Conservation (phyloP, 2,888 invertebrate species). For the Lithophane leautieri region DNA sequence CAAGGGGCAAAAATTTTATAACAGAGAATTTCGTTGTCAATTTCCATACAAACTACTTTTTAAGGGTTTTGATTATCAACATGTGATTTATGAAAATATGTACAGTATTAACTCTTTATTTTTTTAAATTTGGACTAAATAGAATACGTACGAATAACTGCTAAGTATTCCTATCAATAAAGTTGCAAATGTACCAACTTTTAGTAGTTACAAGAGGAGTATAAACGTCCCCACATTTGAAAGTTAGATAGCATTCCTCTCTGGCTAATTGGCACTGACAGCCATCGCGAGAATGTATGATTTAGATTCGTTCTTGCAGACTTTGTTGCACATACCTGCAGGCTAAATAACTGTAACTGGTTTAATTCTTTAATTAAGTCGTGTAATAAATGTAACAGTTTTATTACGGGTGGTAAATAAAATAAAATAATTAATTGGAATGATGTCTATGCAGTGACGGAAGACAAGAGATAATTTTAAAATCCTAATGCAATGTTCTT, state of each 20-base stretch:
- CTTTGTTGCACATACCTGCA: conserved; percentile 50
- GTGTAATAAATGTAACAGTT: conserved; percentile 38
- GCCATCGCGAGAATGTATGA: conserved; percentile 60
- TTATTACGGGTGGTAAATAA: conserved; percentile 21
- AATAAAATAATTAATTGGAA: conserved; percentile 31
- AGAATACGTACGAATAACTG: background rate
- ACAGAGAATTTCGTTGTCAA: background rate
- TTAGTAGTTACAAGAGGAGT: background rate
- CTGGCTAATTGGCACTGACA: conserved; percentile 58
- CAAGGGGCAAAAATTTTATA: background rate
- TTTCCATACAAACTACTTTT: background rate
- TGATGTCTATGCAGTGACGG: background rate
- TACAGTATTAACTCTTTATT: background rate
- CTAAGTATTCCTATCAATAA: background rate
- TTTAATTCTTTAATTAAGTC: conserved; percentile 52
- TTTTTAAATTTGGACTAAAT: background rate
- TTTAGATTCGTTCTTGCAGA: conserved; percentile 54
- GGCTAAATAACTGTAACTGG: conserved; percentile 47
- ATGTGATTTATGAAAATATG: background rate
- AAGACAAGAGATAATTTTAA: background rate
- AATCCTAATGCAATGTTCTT: background rate
- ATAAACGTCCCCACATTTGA: conserved; percentile 42
- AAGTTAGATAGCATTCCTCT: conserved; percentile 50
- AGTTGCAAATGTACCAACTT: conserved; percentile 2
- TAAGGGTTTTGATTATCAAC: background rate